phyloP scores from a whole-genome alignment of 2,888 invertebrate genomes.

The Fragum whitleyi region DNA sequence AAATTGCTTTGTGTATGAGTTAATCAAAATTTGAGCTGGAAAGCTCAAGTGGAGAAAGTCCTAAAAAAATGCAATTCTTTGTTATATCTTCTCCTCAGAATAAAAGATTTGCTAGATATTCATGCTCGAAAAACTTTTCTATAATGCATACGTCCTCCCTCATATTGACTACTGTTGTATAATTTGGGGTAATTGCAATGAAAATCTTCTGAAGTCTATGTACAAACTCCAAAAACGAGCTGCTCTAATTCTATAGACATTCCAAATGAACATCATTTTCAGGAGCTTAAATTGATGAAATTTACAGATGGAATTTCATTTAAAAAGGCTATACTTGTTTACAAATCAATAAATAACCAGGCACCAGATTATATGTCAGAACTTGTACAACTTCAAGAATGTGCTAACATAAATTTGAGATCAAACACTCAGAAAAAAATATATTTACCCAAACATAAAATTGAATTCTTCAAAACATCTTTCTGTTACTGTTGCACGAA shows the following conservation, averaged over 20 bases:
- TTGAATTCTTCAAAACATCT: no score
- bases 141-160: conserved; percentile 20
- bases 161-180: conserved; percentile 28
- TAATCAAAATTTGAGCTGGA: not conserved
- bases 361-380: conserved; percentile 15
- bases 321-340: conserved; percentile 17
- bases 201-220: not conserved
- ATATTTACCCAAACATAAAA: not conserved
- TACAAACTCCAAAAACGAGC: conserved; percentile 19
- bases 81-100: conserved; percentile 28
- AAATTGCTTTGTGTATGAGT: conserved; percentile 2
- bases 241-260: conserved; percentile 7
- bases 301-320: conserved; percentile 20
- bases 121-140: no score
- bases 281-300: conserved; percentile 14
- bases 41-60: not conserved
- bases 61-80: no score
- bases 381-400: not conserved
- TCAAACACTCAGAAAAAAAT: not conserved
- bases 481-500: no score
- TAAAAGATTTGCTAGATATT: not conserved
- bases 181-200: conserved; percentile 31
- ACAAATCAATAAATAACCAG: conserved; percentile 20
- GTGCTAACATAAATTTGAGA: not conserved
- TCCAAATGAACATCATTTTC: conserved; percentile 2